phyloP scores from a whole-genome alignment of 2,113 vertebrate species.

The Uria lomvia region DNA sequence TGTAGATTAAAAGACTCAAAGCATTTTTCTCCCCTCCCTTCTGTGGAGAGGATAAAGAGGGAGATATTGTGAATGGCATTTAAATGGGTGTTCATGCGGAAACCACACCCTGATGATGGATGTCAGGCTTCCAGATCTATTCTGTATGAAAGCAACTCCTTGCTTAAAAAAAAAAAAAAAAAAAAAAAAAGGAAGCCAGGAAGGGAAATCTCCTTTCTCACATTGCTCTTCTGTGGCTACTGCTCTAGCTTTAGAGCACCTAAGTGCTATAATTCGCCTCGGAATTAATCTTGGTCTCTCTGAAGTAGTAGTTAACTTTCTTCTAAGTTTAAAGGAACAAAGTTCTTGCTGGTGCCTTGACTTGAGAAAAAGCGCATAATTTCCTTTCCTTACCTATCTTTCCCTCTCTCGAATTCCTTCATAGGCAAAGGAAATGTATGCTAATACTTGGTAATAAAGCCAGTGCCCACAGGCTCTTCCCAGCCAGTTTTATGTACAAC shows the following conservation, averaged over 20 bases:
- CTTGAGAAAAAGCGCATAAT: not conserved
- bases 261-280: not conserved
- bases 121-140: not conserved
- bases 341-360: not conserved
- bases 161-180: not conserved
- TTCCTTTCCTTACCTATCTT: not conserved
- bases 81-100: not conserved
- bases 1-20: not conserved
- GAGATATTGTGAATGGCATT: not conserved
- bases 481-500: not conserved
- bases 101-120: not conserved
- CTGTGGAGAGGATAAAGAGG: not conserved
- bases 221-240: not conserved
- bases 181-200: not conserved
- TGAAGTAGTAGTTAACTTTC: not conserved
- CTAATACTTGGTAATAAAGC: not conserved
- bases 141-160: not conserved
- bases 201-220: not conserved
- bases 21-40: not conserved
- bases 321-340: not conserved
- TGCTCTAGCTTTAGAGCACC: not conserved
- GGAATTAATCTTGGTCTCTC: not conserved
- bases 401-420: not conserved
- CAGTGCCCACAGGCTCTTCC: not conserved
- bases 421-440: conserved; percentile 25